These are phyloP conservation scores for Schizopygopsis pylzovi DNA, from an alignment of 2,797 vertebrate species.

Conservation along the genomic window DNA sequence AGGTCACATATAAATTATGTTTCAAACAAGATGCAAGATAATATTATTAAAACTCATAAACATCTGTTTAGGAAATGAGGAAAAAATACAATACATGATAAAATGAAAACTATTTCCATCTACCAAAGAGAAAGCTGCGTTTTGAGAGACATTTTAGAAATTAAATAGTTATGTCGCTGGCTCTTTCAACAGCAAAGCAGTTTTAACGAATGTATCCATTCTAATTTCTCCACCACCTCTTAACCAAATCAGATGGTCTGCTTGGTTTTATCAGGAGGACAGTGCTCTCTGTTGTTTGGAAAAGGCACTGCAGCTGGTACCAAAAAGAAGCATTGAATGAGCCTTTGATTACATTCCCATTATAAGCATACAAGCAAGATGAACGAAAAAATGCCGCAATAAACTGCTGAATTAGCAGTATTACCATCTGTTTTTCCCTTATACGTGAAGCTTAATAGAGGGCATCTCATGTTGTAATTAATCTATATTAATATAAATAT, in stretches of 20 bases:
- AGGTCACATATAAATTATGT: not conserved
- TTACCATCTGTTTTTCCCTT: not conserved
- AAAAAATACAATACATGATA: not conserved
- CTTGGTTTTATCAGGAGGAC: not conserved
- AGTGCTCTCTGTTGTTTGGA: conserved; percentile 45
- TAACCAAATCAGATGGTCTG: not conserved
- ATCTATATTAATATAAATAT: not conserved
- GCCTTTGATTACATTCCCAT: not conserved
- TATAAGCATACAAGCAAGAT: not conserved
- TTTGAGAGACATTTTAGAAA: not conserved
- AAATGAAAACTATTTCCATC: not conserved
- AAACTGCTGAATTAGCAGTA: not conserved
- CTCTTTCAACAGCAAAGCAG: not conserved
- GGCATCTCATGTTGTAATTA: not conserved
- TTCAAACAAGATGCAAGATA: not conserved
- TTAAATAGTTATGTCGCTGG: not conserved
- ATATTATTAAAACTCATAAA: not conserved
- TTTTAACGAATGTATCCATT: not conserved
- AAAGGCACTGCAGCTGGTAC: not conserved
- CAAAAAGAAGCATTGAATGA: not conserved
- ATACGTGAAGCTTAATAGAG: not conserved
- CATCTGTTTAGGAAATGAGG: not conserved
- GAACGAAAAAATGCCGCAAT: not conserved
- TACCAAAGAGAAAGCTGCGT: not conserved
- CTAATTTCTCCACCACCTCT: not conserved